phyloP scores from a whole-genome alignment of 2,888 invertebrate genomes.

The Pyrocoelia pectoralis region DNA sequence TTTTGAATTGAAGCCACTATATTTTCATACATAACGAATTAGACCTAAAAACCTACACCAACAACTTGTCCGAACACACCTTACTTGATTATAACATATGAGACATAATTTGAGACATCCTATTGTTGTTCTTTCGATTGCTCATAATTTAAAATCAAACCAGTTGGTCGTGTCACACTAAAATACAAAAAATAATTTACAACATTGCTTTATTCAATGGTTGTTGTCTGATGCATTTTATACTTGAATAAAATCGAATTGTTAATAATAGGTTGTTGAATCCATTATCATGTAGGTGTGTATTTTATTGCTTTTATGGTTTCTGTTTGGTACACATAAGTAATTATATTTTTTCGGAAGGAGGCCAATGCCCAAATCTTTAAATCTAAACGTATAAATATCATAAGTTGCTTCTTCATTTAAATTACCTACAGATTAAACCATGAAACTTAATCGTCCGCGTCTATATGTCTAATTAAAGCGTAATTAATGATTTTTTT shows the following conservation, averaged over 20 bases:
- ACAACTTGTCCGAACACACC: conserved; percentile 38
- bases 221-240: conserved; percentile 3
- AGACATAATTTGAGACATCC: conserved; percentile 51
- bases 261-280: conserved; percentile 11
- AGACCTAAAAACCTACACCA: conserved; percentile 11
- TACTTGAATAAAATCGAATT: conserved; percentile 10
- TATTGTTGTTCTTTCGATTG: conserved; percentile 47
- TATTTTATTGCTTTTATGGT: background rate
- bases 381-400: background rate
- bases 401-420: background rate
- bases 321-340: background rate
- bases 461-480: background rate
- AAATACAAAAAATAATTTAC: conserved; percentile 31
- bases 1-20: background rate
- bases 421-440: background rate
- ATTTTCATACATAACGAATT: conserved; percentile 4
- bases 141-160: conserved; percentile 43
- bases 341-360: too few species aligned
- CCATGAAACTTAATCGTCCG: conserved; percentile 8
- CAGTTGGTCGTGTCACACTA: conserved; percentile 29
- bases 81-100: conserved; percentile 52
- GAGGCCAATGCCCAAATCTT: background rate
- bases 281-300: background rate
- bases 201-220: conserved; percentile 17
- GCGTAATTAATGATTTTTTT: conserved; percentile 3